Base-by-base conservation (phyloP, 2,113 vertebrate species). In the Pygoscelis adeliae region DNA sequence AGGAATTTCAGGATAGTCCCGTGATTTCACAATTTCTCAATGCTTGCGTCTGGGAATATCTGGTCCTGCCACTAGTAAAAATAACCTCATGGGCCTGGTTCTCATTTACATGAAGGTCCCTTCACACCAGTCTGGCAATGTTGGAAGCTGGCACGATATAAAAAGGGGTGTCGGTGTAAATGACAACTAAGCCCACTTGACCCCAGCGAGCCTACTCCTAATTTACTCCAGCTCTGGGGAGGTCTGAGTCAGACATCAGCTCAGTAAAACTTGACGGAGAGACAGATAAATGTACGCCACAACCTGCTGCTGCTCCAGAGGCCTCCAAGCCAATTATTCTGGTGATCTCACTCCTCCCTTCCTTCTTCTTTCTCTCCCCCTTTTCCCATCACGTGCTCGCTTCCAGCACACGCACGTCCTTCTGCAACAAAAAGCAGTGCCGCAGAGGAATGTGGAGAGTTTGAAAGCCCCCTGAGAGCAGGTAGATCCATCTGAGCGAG, bases 401-500 rank as follows among this genome's bases (percentile, higher is more conserved):
- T 87, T 90, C 93, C 91, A 87, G 86, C 88, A 47, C 90, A 88
- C 72, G 47, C 95, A 86, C 44, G 59, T 88, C 93, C 94, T 92
- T 34, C 93, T 69, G 79, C 82, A 55, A 78, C 40, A 56, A 49
- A 82, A 93, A 49, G 79, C 86, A 78, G 83, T 5, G 40, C 70
- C 6, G 34, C 61, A 8, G 95, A 93, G 88, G 91, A 82, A 89
- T 91, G 93, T 4, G 61, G 92, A 87, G 74, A 76, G 89, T 71
- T 63, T 81, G 92, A 22, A 69, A 89, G 78, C 87, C 96, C 96
- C 91, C 83, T 0, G 67, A 89, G 83, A 97, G 96, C 98, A 98
- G 98, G 98, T 98, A 99, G 98, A 98, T 93, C 98, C 98, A 98
- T 98, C 98, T 98, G 98, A 93, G 97, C 72, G 82, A 95, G 97